Percentiles rank a stretch among this genome's conserved stretches.
Evolutionary conservation across 2,113 vertebrate species (phyloP).

Genomic region (rat (Rattus norvegicus)): DNA sequence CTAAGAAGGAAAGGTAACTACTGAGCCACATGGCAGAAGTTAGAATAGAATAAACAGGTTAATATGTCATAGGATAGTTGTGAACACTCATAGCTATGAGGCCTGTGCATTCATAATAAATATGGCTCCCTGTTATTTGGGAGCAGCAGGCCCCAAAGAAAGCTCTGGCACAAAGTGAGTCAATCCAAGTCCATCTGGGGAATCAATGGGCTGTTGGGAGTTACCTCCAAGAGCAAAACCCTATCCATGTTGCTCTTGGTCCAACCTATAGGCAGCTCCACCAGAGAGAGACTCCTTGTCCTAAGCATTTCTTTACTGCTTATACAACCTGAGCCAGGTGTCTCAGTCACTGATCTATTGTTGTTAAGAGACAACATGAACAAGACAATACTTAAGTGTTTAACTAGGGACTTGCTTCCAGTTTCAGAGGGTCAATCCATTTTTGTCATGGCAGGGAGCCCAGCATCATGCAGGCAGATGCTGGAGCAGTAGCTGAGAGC

Average conservation of each 20-base stretch:
- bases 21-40: no score
- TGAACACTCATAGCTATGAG: no score
- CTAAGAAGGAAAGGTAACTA: no score
- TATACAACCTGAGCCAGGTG: neutral
- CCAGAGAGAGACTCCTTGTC: neutral
- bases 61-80: no score
- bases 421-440: neutral
- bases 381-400: neutral
- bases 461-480: neutral
- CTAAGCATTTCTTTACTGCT: neutral
- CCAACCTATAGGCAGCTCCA: neutral
- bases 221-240: neutral
- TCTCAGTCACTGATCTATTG: neutral
- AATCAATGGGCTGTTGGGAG: no score
- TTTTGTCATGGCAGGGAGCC: neutral
- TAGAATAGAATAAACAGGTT: no score
- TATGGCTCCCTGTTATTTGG: no score
- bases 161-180: neutral
- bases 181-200: neutral
- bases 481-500: neutral
- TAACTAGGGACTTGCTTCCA: neutral
- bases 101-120: no score
- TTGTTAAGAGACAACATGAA: neutral
- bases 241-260: no score
- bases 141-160: no score